Evolutionary conservation across 2,113 vertebrate species (phyloP).

Genomic region (Azemiops feae): DNA sequence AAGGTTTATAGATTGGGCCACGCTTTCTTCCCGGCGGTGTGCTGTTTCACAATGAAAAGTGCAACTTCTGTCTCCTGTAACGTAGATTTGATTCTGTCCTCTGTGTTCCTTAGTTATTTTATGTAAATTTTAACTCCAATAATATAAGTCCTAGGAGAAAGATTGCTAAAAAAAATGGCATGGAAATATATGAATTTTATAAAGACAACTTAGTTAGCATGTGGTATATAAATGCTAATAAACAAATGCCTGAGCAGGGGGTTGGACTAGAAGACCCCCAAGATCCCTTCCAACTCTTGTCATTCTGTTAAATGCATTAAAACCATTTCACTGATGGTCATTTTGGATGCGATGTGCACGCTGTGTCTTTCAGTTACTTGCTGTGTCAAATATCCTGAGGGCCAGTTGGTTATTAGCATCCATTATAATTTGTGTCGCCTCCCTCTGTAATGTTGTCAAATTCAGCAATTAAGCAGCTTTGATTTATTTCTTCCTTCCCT

Average conservation of each 20-base stretch:
- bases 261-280: background rate
- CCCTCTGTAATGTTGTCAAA: conserved; percentile 74
- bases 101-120: background rate
- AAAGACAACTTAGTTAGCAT: background rate
- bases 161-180: background rate
- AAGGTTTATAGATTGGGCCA: background rate
- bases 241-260: background rate
- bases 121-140: background rate
- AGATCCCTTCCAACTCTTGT: background rate
- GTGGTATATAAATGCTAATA: background rate
- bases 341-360: conserved; percentile 62
- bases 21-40: background rate
- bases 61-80: background rate
- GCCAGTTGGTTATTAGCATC: conserved; percentile 74
- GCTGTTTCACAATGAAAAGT: background rate
- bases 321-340: conserved; percentile 62
- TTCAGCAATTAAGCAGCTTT: conserved; percentile 78
- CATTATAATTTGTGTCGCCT: conserved; percentile 74
- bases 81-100: background rate
- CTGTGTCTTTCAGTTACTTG: conserved; percentile 64
- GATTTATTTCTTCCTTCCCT: conserved; percentile 72
- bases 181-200: background rate
- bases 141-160: background rate
- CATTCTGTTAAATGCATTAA: background rate
- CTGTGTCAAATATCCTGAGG: conserved; percentile 65